Base-by-base conservation (phyloP, 2,888 invertebrate genomes). In the Dasysyrphus albostriatus region DNA sequence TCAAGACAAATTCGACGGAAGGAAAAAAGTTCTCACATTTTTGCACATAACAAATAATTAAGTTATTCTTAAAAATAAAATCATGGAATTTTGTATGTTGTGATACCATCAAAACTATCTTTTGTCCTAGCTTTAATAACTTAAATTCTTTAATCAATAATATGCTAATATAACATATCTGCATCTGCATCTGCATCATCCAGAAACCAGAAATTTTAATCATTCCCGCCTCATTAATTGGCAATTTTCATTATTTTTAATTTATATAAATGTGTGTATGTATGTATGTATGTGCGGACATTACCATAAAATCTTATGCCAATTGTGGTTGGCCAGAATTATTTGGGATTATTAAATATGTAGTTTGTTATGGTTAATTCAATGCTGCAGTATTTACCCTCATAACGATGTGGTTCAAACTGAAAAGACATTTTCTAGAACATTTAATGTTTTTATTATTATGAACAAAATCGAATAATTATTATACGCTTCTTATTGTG, bases 301-400 rank as follows among this genome's bases (percentile, higher is more conserved):
- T 44, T 14, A 19, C 59, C 56, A 49, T 73, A 37, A 74, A 67
- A 80, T 74, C 67, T 16, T 47, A 39, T 69, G 49, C 59, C 69
- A 77, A 67, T 47, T 81, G 75, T 44, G 74, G 81, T 44, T 32
- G 24, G n/a, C 16, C 59, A 29, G 8, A 24, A 14, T 42, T 3
- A 19, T 61, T 61, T 29, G 24, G 42, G 42, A 44, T 61, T 61
- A 61, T 61, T 61, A 61, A 42, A 29, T 24, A n/a, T n/a, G n/a
- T n/a, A 61, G 7, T 61, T 42, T 42, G 42, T 9, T 32, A 6
- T 61, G 42, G 37, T 2, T n/a, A 61, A 61, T 42, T 61, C 34
- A 16, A 54, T 54, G 29, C 0, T 14, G 54, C 29, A 54, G 54
- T 32, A 8, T 54, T 54, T 29, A 32, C 3, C 0, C 14, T 29